These are phyloP conservation scores for Rafetus swinhoei DNA, from an alignment of 2,113 vertebrate species.

Conservation along the genomic window DNA sequence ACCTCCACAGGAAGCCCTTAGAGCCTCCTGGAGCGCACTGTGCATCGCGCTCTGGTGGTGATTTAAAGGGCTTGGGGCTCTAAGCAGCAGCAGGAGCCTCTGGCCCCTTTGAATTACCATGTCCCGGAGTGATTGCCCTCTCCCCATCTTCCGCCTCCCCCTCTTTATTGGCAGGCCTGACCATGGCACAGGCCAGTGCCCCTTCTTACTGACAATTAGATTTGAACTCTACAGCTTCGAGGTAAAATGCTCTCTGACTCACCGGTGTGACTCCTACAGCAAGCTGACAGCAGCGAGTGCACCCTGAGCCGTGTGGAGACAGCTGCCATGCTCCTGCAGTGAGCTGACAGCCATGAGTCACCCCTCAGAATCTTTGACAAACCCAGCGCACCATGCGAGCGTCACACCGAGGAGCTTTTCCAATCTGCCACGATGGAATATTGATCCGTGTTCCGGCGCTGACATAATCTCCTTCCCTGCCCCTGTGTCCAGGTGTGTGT, in stretches of 20 bases:
- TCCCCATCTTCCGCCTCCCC: no score
- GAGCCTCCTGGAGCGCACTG: no score
- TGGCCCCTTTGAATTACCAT: no score
- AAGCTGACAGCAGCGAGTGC: neutral
- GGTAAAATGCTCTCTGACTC: neutral
- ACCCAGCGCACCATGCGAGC: accelerated
- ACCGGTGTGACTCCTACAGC: neutral
- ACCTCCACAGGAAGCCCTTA: no score
- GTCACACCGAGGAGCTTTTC: neutral
- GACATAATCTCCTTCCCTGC: neutral
- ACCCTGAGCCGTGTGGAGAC: accelerated
- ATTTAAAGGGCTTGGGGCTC: no score
- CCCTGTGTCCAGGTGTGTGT: no score
- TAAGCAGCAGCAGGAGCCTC: no score
- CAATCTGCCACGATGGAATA: neutral
- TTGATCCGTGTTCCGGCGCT: neutral
- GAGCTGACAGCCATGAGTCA: neutral
- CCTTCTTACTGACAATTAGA: neutral
- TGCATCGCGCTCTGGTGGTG: no score
- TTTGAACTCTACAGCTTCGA: neutral
- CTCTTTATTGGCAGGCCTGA: neutral
- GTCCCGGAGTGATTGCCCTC: no score
- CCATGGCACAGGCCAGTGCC: accelerated
- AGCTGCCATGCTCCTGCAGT: neutral
- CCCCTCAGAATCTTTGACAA: neutral